Base-by-base conservation (phyloP, 2,888 invertebrate species). In the Eustalomyia histrio region DNA sequence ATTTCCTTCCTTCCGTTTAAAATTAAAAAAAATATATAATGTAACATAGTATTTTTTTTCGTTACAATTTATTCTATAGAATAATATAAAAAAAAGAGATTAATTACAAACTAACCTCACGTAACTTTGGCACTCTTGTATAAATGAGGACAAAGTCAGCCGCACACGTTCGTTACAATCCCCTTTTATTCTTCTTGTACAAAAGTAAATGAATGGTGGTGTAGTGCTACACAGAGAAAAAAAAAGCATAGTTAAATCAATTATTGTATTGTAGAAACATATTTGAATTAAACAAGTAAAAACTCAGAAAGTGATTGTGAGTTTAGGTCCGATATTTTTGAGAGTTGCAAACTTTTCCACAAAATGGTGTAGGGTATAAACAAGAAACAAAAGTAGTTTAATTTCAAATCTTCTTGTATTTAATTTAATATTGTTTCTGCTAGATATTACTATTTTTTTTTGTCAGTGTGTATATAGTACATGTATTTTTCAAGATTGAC, bases 41-140 rank as follows among this genome's bases (percentile, higher is more conserved):
- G 81, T 78, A 81, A 81, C 69, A 71, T 63, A 65, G 75, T 65
- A 75, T 69, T 61, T 79, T 65, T 52, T 29, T 67, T 67, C 68
- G 69, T 61, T 52, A 73, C 64, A 78, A 74, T 74, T 81, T 69
- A 65, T 63, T 69, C 50, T 39, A 17, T 69, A 58, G 39, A 50
- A 35, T 53, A 24, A 18, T 14, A 17, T 53, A 53, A 21, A 61
- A 80, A 65, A 67, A 18, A 43, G 74, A 81, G 78, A 81, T 81
- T 81, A 81, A 81, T 81, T 81, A 81, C 81, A 81, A 81, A 79
- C 81, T 81, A 81, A 81, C 81, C 81, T 81, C 81, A 81, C 81
- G 81, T 81, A 81, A 78, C 81, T 78, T 81, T 78, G 78, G 57
- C 81, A 81, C 80, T 80, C 68, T 67, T 58, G 72, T 57, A 33